Conservation (phyloP, 1,140 invertebrate species). For the Drosophila sechellia region DNA sequence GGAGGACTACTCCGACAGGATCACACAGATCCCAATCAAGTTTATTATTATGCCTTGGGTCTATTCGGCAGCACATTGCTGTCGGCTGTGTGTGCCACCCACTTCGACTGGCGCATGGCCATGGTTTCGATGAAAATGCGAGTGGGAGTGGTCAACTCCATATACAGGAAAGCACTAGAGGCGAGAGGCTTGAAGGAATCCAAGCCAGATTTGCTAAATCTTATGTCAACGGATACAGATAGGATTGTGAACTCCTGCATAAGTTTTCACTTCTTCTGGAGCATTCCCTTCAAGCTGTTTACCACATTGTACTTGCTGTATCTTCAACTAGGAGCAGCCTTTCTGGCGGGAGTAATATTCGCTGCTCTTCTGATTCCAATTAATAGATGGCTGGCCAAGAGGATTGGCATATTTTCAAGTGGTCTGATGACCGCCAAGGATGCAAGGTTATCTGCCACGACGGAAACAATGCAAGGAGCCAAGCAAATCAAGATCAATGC, state of each 20-base stretch:
- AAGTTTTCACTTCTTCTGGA: constrained; percentile 98
- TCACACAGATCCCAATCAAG: constrained; percentile 85
- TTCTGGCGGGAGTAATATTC: constrained; percentile 95
- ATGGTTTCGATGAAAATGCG: constrained; percentile 95
- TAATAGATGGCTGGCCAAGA: constrained; percentile 95
- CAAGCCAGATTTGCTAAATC: constrained; percentile 93
- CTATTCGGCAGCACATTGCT: constrained; percentile 89
- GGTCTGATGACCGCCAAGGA: constrained; percentile 97
- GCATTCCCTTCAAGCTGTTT: constrained; percentile 92
- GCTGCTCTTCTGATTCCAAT: constrained; percentile 96
- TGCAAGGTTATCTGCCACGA: constrained; percentile 93
- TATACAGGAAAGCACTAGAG: constrained; percentile 94
- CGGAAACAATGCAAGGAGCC: constrained; percentile 94
- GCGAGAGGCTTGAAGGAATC: constrained; percentile 82
- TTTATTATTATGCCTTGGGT: constrained; percentile 91
- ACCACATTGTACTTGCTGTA: constrained; percentile 94
- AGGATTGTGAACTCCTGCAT: constrained; percentile 97
- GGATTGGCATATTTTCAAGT: constrained; percentile 94
- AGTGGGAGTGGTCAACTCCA: constrained; percentile 91
- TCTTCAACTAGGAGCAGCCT: constrained; percentile 94
- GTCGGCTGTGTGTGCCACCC: constrained; percentile 91
- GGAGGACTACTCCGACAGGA: constrained; percentile 67
- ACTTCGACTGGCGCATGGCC: constrained; percentile 95
- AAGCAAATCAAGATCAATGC: constrained; percentile 95
- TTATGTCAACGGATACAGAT: constrained; percentile 98